phyloP scores from a whole-genome alignment of 2,797 vertebrate species.

The Enteromius afrohamiltoni region DNA sequence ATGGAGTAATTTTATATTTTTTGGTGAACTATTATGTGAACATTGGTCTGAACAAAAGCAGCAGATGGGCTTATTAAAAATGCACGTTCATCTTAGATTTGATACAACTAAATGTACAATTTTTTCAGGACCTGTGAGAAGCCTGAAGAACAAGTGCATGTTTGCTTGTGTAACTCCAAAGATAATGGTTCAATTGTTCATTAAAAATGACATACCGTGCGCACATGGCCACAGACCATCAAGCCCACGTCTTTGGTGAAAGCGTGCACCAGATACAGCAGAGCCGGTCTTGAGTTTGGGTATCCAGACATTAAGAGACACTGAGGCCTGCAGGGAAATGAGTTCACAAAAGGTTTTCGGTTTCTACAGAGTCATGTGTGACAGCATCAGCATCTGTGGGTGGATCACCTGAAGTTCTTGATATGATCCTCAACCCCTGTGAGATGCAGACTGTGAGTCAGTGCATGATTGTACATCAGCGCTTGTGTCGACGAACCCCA shows the following conservation, averaged over 20 bases:
- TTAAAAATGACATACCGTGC: constrained; percentile 77
- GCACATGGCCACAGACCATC: constrained; percentile 93
- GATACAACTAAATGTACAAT: too few species aligned
- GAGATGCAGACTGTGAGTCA: constrained; percentile 90
- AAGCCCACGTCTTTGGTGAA: constrained; percentile 96
- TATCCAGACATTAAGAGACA: constrained; percentile 92
- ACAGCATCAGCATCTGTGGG: neutral
- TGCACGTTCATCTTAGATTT: neutral
- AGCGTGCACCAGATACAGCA: constrained; percentile 90
- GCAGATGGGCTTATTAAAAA: neutral
- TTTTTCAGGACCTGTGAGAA: too few species aligned
- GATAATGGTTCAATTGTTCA: neutral
- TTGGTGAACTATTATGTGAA: too few species aligned
- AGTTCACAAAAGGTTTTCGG: neutral
- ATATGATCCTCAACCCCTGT: constrained; percentile 94
- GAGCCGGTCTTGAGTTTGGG: constrained; percentile 90
- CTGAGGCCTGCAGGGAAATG: constrained; percentile 83
- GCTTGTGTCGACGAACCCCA: constrained; percentile 98
- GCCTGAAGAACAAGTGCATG: neutral
- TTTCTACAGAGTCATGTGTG: too few species aligned
- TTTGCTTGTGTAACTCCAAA: neutral
- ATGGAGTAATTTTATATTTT: too few species aligned
- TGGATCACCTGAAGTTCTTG: constrained; percentile 89
- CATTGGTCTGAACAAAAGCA: constrained; percentile 1
- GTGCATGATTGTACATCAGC: constrained; percentile 91